Evolutionary conservation across 2,797 vertebrate species (phyloP).

Genomic region (Cacajao melanocephalus): DNA sequence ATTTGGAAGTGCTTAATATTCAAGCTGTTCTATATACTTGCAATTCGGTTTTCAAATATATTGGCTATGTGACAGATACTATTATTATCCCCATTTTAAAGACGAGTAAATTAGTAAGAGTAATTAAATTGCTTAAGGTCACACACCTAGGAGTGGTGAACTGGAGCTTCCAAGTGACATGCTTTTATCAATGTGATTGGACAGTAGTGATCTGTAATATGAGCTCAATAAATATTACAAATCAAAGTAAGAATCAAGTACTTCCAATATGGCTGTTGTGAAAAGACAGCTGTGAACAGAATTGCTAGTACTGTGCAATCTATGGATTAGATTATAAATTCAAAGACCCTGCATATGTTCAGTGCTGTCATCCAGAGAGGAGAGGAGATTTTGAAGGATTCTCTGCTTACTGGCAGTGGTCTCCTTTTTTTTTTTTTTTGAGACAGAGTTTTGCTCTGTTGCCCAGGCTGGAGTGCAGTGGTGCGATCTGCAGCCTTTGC

Average conservation of each 20-base stretch:
- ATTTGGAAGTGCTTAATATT: not conserved
- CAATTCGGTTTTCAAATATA: conserved; percentile 21
- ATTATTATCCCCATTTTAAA: conserved; percentile 1
- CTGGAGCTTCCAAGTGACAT: not conserved
- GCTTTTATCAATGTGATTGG: not conserved
- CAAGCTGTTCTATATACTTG: not conserved
- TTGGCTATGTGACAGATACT: not conserved
- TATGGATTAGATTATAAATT: not conserved
- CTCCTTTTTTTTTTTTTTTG: not conserved
- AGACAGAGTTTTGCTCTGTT: no score
- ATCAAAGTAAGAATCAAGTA: not conserved
- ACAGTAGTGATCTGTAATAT: not conserved
- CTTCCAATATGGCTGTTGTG: not conserved
- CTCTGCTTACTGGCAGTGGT: conserved; percentile 11
- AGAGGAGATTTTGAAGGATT: conserved; percentile 3
- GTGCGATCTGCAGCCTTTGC: no score
- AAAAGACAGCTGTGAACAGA: not conserved
- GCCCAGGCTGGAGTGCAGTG: no score
- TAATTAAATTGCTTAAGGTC: conserved; percentile 41
- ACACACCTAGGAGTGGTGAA: not conserved
- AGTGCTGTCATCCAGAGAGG: not conserved
- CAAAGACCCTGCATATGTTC: not conserved
- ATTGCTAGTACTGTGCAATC: not conserved
- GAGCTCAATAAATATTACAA: not conserved
- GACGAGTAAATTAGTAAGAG: not conserved